Base-by-base conservation (phyloP, 2,797 vertebrate species). In the Fringilla coelebs region DNA sequence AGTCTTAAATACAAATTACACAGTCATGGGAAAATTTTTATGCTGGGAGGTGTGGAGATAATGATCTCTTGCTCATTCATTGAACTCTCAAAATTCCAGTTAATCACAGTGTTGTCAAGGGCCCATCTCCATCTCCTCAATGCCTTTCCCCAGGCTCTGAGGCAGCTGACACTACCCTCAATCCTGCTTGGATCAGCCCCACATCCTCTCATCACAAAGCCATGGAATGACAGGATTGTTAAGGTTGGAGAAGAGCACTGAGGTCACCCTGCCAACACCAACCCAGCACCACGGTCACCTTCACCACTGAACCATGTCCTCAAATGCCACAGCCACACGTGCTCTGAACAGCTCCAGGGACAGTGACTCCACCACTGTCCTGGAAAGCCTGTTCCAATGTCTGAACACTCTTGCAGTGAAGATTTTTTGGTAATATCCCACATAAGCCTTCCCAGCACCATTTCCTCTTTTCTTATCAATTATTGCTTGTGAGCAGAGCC, bases 211-310 rank as follows among this genome's bases (percentile, higher is more conserved):
- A 11, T 41, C 20, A 6, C 28, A n/a, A 46, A 70, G 5, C 49
- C 17, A 1, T 4, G 38, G 57, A 18, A n/a, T 24, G 41, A n/a
- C 32, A 19, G 32, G 25, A 11, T 8, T 10, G 1, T 13, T 25
- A 5, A 49, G 16, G 43, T 0, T 70, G 28, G 43, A 38, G 29
- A 38, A 18, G 14, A 38, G 28, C 49, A 7, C 71, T 57, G 78
- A 48, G 24, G 6, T 49, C 28, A 25, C 24, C 41, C 72, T 43
- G 55, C 22, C 32, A 2, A 8, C 51, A 31, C 28, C 32, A n/a
- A 5, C 13, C 11, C 0, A 0, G 32, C 13, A 41, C 55, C n/a
- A 13, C 0, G 0, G 10, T 1, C 55, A 55, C 28, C 6, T 55
- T n/a, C 43, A 14, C 38, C 49, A 10, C 32, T 6, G 17, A 43